phyloP scores from a whole-genome alignment of 2,113 vertebrate genomes.

The Apistogramma diplotaenia region DNA sequence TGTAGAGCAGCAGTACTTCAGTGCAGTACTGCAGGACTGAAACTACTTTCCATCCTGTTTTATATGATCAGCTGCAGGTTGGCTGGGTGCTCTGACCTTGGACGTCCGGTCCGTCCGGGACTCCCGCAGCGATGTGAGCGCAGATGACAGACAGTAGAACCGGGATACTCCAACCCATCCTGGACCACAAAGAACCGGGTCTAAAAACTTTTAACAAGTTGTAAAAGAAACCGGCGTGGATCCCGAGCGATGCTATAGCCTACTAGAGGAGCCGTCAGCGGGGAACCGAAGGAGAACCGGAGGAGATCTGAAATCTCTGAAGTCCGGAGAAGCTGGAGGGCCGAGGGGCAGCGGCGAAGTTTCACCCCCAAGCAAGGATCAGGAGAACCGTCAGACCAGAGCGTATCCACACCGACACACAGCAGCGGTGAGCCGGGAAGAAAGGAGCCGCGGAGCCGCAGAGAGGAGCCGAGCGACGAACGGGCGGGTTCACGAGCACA shows the following conservation, averaged over 20 bases:
- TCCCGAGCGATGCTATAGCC: neutral
- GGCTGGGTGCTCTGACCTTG: slow-evolving; percentile 60
- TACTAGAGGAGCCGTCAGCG: neutral
- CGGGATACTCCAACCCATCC: slow-evolving; percentile 46
- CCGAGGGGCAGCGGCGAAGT: neutral
- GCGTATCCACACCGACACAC: neutral
- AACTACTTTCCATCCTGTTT: neutral
- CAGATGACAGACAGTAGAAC: slow-evolving; percentile 49
- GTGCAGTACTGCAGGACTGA: neutral
- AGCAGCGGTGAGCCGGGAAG: neutral
- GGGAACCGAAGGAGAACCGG: neutral
- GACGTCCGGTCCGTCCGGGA: slow-evolving; percentile 48
- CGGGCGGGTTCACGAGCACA: slow-evolving; percentile 25
- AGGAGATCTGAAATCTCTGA: neutral
- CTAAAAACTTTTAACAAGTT: neutral
- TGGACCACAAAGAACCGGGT: neutral
- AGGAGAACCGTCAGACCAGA: neutral
- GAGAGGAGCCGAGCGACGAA: neutral
- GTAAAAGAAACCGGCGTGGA: neutral
- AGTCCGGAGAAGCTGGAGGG: neutral
- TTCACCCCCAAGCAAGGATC: neutral
- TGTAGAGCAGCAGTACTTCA: neutral
- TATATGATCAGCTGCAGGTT: neutral
- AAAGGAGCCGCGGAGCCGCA: neutral
- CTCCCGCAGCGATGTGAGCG: neutral